Base-by-base conservation (phyloP, 1,140 invertebrate genomes). In the Zaprionus nigranus region DNA sequence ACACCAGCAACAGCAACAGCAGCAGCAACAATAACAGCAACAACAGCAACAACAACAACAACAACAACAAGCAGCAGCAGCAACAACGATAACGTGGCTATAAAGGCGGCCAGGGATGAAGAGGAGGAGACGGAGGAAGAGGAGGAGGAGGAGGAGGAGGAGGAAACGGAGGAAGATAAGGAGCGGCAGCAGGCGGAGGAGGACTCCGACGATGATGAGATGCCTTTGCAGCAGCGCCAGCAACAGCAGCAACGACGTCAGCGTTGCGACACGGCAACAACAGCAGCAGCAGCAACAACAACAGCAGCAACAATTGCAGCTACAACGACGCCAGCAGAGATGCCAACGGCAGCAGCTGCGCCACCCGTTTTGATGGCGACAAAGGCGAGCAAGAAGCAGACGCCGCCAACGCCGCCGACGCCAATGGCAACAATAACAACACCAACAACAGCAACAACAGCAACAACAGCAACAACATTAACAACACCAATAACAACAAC, bases 361-460 rank as follows among this genome's bases (percentile, higher is more conserved):
- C 6, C 72, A 26, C 54, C 59, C 20, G 54, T 59, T 30, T 59
- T 69, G 24, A 69, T 63, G 61, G 69, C 61, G 15, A 65, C 62
- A 6, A 72, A 63, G 40, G 54, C 54, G 51, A 63, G 38, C n/a
- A 80, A 46, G 57, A 70, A 15, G 13, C 69, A 72, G 58, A 34
- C 77, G 58, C 40, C 58, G 34, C 46, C 77, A 13, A 34, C 71
- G 65, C 43, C 70, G 58, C 54, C 81, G 65, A 63, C 69, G 63
- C 82, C 81, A 56, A 66, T 84, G 70, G 78, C 87, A 87, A 83
- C 28, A 91, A 84, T 63, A 87, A 74, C 28, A 91, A 83, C 28
- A 91, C 84, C 66, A 87, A 74, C 28, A 91, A 78, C 81, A 87
- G 87, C 81, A 66, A 60, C 66, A 61, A 54, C 78, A 67, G 5